phyloP scores from a whole-genome alignment of 64 coral and sea anemone genomes.

The Montipora foliosa region DNA sequence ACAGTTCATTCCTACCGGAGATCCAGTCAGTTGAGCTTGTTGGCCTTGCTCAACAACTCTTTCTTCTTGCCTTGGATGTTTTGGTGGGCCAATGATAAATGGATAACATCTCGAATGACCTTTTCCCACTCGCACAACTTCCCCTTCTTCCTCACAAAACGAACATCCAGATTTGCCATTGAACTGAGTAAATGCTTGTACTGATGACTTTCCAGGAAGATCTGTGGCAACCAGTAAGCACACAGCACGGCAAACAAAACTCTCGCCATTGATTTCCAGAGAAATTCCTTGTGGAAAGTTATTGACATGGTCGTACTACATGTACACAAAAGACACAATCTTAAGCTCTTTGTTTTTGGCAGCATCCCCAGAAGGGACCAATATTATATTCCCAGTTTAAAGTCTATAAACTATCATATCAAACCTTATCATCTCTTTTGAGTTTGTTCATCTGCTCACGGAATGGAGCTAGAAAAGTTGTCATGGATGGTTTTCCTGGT shows the following conservation, averaged over 20 bases:
- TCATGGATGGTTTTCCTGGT: not conserved
- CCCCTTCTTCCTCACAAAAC: too few species aligned
- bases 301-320: too few species aligned
- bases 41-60: not conserved
- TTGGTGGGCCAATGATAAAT: not conserved
- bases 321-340: too few species aligned
- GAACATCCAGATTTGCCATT: too few species aligned
- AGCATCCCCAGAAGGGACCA: too few species aligned
- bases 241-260: slow-evolving; percentile 9
- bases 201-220: too few species aligned
- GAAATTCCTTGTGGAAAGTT: not conserved
- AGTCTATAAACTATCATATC: not conserved
- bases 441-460: not conserved
- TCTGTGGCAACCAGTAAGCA: not conserved
- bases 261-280: too few species aligned
- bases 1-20: too few species aligned
- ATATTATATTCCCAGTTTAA: not conserved
- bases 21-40: too few species aligned
- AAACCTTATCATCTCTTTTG: not conserved
- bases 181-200: too few species aligned
- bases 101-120: not conserved
- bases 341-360: too few species aligned
- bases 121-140: too few species aligned
- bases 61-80: not conserved
- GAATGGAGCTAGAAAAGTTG: not conserved